Evolutionary conservation across 2,113 vertebrate species (phyloP).

Genomic region (Larimichthys polyactis): DNA sequence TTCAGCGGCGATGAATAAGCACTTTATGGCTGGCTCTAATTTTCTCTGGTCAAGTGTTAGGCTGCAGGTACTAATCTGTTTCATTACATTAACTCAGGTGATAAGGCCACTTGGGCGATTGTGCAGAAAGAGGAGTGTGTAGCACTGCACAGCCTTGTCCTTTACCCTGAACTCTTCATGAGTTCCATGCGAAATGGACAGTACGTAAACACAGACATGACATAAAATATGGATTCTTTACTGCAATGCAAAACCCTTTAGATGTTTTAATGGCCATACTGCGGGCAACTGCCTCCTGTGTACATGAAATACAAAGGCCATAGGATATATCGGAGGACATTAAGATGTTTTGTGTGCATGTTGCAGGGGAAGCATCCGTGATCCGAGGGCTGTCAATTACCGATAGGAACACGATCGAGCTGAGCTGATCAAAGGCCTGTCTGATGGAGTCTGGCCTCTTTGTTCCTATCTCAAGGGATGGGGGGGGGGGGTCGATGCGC

Average conservation of each 20-base stretch:
- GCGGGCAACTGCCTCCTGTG: background rate
- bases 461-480: slow-evolving; percentile 73
- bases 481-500: slow-evolving; percentile 7
- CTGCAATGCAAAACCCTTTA: background rate
- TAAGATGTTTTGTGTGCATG: slow-evolving; percentile 19
- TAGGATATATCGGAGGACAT: background rate
- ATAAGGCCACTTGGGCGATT: slow-evolving; percentile 45
- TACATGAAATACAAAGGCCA: background rate
- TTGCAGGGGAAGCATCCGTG: slow-evolving; percentile 19
- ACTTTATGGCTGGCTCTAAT: slow-evolving; percentile 64
- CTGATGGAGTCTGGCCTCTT: slow-evolving; percentile 75
- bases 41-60: slow-evolving; percentile 63
- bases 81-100: slow-evolving; percentile 67
- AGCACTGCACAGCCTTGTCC: background rate
- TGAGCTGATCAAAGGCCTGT: slow-evolving; percentile 74
- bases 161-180: background rate
- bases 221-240: background rate
- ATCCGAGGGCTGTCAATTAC: slow-evolving; percentile 72
- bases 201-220: no score
- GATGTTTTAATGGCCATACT: background rate
- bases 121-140: slow-evolving; percentile 11
- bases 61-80: slow-evolving; percentile 66
- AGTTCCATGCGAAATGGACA: background rate
- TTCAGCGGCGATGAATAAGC: slow-evolving; percentile 60
- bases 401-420: slow-evolving; percentile 57